phyloP scores from a whole-genome alignment of 1,140 invertebrate species.

The Euwallacea fornicatus region DNA sequence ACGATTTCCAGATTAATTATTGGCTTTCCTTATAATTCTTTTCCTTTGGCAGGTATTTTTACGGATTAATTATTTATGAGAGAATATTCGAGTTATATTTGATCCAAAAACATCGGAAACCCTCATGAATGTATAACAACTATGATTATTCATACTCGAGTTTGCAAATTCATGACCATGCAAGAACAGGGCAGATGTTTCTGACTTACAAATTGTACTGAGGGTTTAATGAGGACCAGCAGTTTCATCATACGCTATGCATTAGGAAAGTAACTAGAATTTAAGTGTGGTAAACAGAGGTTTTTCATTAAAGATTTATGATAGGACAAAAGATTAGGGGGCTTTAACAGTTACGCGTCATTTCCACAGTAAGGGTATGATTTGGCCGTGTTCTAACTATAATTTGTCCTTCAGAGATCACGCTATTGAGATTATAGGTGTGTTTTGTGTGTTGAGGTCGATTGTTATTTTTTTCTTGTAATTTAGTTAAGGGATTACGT shows the following conservation, averaged over 20 bases:
- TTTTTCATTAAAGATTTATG: constrained; percentile 1
- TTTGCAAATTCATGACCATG: not conserved
- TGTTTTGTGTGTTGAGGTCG: no score
- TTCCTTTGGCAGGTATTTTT: not conserved
- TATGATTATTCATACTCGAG: constrained; percentile 5
- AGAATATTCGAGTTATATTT: not conserved
- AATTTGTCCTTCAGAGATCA: not conserved
- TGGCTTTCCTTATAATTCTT: not conserved
- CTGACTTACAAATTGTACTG: constrained; percentile 4
- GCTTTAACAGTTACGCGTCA: constrained; percentile 12
- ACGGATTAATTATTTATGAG: not conserved
- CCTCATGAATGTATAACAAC: not conserved
- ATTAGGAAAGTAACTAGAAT: not conserved
- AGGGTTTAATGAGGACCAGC: not conserved
- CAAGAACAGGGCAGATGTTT: not conserved
- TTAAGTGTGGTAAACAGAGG: not conserved
- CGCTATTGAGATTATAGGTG: constrained; percentile 1
- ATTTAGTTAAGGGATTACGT: no score
- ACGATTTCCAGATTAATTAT: constrained; percentile 33
- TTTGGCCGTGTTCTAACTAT: not conserved
- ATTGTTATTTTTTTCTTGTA: no score
- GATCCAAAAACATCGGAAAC: no score
- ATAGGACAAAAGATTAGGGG: not conserved
- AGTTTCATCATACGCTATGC: not conserved
- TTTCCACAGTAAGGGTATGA: constrained; percentile 6